Evolutionary conservation across 1,140 invertebrate genomes (phyloP), one percentile per base, ranked within the genome.

Genomic region (Pseudomyrmex concolor): DNA sequence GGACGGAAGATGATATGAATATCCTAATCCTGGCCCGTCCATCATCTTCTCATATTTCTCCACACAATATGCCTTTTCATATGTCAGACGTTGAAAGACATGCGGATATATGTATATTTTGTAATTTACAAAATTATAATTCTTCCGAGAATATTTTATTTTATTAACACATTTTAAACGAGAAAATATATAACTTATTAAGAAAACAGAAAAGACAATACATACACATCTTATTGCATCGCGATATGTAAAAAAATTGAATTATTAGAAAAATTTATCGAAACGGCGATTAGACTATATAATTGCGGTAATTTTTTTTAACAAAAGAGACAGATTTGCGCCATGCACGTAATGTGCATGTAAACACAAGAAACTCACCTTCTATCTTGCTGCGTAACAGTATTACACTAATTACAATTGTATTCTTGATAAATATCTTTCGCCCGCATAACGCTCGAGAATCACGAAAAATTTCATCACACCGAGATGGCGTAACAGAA

Each of bases 1-100:
- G 55, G 96, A 95, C n/a, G 97, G 97, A 86, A 98, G 95, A 91
- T 97, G 97, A 91, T 98, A 98, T 9, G 97, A 96, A 93, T 97
- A 97, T 81, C 97, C 97, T 83, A 97, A 95, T 91, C 96, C 96
- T 60, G 96, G 94, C 55, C 93, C 94, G 74, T 95, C 95, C 90
- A 94, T 92, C 74, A 50, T 90, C 48, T 77, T 62, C 45, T 34
- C 43, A 51, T 12, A 13, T 17, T 76, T 66, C 4, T 54, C 19
- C 70, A 59, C 4, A 54, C 8, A n/a, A 1, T 34, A 34, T 68
- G 19, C 0, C 8, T 77, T 60, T 60, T 84, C 68, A 57, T 60
- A n/a, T 25, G 64, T 1, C 17, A 71, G n/a, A 64, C 7, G 22
- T 84, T 43, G 34, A 34, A 5, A 34, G 5, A 34, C 34, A 7